Base-by-base conservation (phyloP, 2,888 invertebrate species). In the Phalera bucephala region DNA sequence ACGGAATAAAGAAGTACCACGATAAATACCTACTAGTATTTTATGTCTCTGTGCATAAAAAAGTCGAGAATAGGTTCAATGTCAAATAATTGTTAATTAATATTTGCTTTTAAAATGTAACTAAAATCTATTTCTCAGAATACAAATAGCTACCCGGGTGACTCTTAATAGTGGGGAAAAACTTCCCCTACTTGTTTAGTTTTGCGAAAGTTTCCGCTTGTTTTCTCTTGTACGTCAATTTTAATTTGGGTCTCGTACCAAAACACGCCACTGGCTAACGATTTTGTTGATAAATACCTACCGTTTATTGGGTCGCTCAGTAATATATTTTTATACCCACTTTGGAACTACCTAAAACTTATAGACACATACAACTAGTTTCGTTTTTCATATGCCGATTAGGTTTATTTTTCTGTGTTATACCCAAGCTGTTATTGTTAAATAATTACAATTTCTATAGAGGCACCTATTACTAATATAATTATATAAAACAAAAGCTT, bases 201-300 rank as follows among this genome's bases (percentile, higher is more conserved):
- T 35, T 21, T 22, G 19, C 33, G 13, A 41, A 50, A 46, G 21
- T 54, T 53, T 45, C 38, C 36, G 27, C 20, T 45, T 39, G 35
- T 47, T 54, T 36, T 42, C 43, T 43, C 45, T 45, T 36, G 30
- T 39, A 44, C 44, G 53, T 59, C 56, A 56, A 52, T 58, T 56
- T 49, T 48, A 52, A 48, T 59, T 56, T 54, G 39, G 46, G 49
- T 40, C 32, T 51, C 36, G 31, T 43, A 25, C 36, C 35, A 33
- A 44, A 58, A 48, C 53, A 52, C 52, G 52, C 50, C 39, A 56
- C 44, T 37, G 31, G 37, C 40, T 46, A 40, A 39, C 28, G 35
- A 45, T 45, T 45, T 37, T 40, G 30, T 47, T 38, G 45, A 52
- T 48, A 53, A 48, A 56, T 52, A 50, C 45, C 40, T 45, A 39